Conservation (phyloP, 2,113 vertebrate species). For the Orientallactaga bullata region DNA sequence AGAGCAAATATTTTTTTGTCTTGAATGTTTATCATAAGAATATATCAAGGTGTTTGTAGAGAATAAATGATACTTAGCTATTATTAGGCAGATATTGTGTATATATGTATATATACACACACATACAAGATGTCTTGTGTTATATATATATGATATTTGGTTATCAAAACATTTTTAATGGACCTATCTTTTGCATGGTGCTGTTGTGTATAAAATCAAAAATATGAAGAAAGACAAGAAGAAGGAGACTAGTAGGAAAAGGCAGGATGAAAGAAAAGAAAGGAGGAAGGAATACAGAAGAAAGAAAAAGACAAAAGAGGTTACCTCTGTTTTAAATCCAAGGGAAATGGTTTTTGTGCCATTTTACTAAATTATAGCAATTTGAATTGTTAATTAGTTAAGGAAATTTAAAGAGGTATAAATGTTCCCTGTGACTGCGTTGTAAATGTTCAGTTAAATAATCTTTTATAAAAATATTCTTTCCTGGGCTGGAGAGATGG, state of each 20-base stretch:
- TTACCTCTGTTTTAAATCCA: neutral
- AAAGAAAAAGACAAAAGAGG: neutral
- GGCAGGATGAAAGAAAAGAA: neutral
- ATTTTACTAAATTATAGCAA: neutral
- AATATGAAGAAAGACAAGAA: no score
- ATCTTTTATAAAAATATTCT: constrained; percentile 51
- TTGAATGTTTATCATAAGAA: no score
- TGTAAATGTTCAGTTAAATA: neutral
- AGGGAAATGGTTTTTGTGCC: neutral
- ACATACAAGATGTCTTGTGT: no score
- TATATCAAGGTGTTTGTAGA: no score
- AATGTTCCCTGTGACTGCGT: neutral
- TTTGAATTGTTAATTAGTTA: neutral
- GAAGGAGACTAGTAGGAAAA: no score
- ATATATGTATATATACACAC: no score
- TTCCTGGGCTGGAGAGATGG: no score
- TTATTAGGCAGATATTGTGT: neutral
- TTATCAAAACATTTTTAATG: neutral
- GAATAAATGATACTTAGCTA: neutral
- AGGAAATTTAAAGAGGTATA: constrained; percentile 15
- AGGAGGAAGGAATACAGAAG: neutral
- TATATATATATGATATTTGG: no score
- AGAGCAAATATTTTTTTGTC: no score
- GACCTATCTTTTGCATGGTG: neutral
- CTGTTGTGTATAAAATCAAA: neutral